These are phyloP conservation scores for Leptinotarsa tumamoca DNA, from an alignment of 2,888 invertebrate species.

Conservation along the genomic window DNA sequence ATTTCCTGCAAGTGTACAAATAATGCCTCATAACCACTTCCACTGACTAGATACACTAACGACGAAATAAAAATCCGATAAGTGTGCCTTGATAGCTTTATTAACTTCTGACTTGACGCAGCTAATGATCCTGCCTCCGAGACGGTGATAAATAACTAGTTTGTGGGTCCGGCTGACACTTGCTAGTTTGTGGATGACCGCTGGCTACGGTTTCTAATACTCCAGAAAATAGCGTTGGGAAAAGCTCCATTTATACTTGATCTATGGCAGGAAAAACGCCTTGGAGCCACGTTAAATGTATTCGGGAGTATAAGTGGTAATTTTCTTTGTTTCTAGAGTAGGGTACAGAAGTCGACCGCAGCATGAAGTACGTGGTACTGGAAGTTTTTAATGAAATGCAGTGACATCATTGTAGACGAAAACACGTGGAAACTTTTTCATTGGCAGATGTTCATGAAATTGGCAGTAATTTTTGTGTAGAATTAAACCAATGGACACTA, in stretches of 20 bases:
- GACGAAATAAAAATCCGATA: constrained; percentile 43
- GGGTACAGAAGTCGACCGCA: background rate
- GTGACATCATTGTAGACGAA: too few relatives aligned
- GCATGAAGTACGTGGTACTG: too few relatives aligned
- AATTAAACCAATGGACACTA: too few relatives aligned
- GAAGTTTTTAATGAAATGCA: too few relatives aligned
- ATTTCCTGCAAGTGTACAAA: too few relatives aligned
- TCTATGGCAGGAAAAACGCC: constrained; percentile 43
- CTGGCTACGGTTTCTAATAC: constrained; percentile 51
- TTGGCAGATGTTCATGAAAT: too few relatives aligned
- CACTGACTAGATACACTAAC: background rate
- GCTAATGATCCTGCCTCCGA: constrained; percentile 58
- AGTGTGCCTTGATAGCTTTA: constrained; percentile 62
- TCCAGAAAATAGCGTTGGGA: constrained; percentile 44
- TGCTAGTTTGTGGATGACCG: constrained; percentile 58
- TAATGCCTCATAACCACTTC: too few relatives aligned
- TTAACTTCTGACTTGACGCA: constrained; percentile 58
- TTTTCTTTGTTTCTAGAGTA: background rate
- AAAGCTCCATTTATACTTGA: constrained; percentile 45
- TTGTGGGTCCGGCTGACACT: constrained; percentile 55
- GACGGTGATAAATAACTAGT: constrained; percentile 62
- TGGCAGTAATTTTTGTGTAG: too few relatives aligned
- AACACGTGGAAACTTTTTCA: too few relatives aligned
- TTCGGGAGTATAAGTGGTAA: constrained; percentile 24
- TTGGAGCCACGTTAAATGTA: constrained; percentile 35